Percentiles rank a stretch among this genome's conserved stretches.
Conservation (phyloP, 2,113 vertebrate genomes). For the Oncorhynchus kisutch region DNA sequence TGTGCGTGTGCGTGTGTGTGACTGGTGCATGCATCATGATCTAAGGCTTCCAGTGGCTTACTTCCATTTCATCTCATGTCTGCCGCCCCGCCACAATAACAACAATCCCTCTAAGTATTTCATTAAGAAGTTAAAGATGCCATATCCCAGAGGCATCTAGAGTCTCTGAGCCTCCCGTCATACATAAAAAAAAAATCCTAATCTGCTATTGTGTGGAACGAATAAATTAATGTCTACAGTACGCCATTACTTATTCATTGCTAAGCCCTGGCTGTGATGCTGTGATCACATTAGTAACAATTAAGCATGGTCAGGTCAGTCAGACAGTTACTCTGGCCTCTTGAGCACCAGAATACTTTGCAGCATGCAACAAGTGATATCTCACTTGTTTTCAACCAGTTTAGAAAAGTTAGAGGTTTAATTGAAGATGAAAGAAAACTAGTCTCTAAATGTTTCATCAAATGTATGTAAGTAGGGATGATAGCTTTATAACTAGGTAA, state of each 20-base stretch:
- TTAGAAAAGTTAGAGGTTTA: not conserved
- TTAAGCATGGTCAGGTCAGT: not conserved
- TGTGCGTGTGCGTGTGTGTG: not conserved
- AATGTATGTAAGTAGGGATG: not conserved
- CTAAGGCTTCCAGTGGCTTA: conserved; percentile 65
- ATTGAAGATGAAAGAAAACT: not conserved
- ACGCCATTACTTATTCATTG: conserved; percentile 18
- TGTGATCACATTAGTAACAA: not conserved
- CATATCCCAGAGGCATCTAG: not conserved
- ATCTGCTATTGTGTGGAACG: conserved; percentile 12
- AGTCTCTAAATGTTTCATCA: not conserved
- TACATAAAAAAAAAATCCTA: not conserved
- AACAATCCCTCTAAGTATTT: conserved; percentile 31
- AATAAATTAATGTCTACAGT: conserved; percentile 8
- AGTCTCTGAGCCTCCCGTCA: not conserved
- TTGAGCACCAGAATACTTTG: not conserved
- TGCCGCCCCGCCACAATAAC: conserved; percentile 6
- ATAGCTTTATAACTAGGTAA: too few species aligned
- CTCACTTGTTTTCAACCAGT: not conserved
- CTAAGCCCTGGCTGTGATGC: not conserved
- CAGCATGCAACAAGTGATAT: conserved; percentile 7
- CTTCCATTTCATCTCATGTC: conserved; percentile 50
- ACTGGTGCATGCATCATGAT: conserved; percentile 57
- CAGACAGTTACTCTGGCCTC: not conserved
- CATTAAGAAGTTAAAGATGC: conserved; percentile 39